These are phyloP conservation scores for Aldabrachelys gigantea DNA, from an alignment of 2,113 vertebrate species.

Conservation along the genomic window DNA sequence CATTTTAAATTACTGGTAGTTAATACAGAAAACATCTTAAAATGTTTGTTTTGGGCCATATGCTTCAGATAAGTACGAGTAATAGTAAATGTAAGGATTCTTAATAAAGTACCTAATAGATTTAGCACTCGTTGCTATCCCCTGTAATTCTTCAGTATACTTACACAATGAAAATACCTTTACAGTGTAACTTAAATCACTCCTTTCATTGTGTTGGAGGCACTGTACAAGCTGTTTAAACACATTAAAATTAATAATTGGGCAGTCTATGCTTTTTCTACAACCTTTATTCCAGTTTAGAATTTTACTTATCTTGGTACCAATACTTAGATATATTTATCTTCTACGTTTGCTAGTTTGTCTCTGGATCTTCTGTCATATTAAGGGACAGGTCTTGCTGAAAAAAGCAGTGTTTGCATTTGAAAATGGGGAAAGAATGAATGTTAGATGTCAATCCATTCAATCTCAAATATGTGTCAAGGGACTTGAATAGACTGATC, in stretches of 20 bases:
- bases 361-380: not conserved
- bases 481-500: not conserved
- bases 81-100: not conserved
- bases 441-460: not conserved
- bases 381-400: not conserved
- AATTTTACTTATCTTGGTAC: not conserved
- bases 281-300: not conserved
- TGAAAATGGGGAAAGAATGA: not conserved
- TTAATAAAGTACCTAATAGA: not conserved
- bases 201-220: not conserved
- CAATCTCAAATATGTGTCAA: not conserved
- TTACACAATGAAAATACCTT: not conserved
- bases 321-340: not conserved
- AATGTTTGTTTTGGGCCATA: not conserved
- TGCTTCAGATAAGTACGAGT: not conserved
- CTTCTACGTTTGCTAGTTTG: not conserved
- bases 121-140: not conserved
- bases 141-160: not conserved
- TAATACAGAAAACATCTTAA: not conserved
- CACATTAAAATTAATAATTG: not conserved
- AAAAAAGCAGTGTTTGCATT: not conserved
- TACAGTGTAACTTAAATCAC: not conserved
- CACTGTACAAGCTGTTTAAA: not conserved
- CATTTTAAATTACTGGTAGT: not conserved
- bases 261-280: not conserved